Evolutionary conservation across 1,140 invertebrate genomes (phyloP), one percentile per base, ranked within the genome.

Genomic region (Drosophila parvula): DNA sequence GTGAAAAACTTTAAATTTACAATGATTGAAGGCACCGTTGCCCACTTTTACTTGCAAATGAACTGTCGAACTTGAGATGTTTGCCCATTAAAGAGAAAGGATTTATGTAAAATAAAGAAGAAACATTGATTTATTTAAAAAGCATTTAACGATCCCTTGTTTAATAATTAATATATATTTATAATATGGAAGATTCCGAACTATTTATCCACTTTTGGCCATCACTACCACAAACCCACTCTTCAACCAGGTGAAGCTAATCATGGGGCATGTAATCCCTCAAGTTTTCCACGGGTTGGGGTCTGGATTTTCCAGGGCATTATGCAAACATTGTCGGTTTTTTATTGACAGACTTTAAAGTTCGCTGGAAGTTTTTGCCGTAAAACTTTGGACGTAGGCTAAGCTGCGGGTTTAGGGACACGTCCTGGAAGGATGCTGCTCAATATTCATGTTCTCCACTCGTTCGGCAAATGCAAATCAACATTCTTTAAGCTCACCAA

Each of bases 381-480:
- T 38, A 16, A 43, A 69, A 53, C 63, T 55, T 68, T 43, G 44
- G 67, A 14, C 41, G 7, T 44, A 47, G 64, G 67, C 67, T 41
- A 58, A 41, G 65, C 22, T 59, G 51, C 36, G 36, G 69, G 30
- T 14, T 71, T 73, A 12, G 11, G 43, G 14, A 38, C 47, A 55
- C 27, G 40, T 45, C 16, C 32, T 14, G 14, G 1, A 11, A 22
- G 45, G n/a, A 38, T 11, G 27, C 64, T 58, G 78, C 56, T 84
- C 81, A 85, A 83, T 83, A 84, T 83, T 85, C 77, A 83, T 84
- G 81, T 81, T 84, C 59, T n/a, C 1, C 38, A 38, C 62, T 43
- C 62, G 36, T 50, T 70, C 43, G 44, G 27, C 70, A 65, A 78
- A 84, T 84, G 81, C 68, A 85, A 84, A 84, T 84, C 62, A 67